Conservation (phyloP, 2,113 vertebrate genomes). For the Salvelinus fontinalis region DNA sequence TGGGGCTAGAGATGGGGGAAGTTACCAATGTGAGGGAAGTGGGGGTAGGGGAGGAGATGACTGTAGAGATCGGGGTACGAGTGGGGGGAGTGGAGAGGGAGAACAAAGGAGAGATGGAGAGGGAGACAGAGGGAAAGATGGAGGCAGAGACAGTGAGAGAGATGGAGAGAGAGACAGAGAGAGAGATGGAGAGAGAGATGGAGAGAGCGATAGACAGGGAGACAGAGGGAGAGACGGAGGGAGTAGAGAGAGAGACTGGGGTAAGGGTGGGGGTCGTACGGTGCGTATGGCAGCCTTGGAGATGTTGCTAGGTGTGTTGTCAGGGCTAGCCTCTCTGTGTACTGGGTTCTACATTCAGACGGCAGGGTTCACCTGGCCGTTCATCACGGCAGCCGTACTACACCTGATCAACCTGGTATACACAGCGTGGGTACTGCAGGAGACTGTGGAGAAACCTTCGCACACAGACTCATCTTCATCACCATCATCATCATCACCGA, state of each 20-base stretch:
- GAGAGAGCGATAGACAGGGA: background rate
- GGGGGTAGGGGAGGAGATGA: background rate
- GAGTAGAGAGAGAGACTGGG: too few species aligned
- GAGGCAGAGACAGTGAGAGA: too few species aligned
- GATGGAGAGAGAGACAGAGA: background rate
- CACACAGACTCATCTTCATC: constrained; percentile 2
- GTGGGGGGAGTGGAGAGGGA: background rate
- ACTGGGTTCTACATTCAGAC: constrained; percentile 80
- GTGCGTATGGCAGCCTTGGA: constrained; percentile 79
- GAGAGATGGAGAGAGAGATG: background rate
- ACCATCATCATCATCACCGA: background rate
- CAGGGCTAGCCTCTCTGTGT: constrained; percentile 75
- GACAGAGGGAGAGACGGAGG: background rate
- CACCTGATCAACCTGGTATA: constrained; percentile 75
- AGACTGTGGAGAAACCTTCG: constrained; percentile 48
- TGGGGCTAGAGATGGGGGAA: background rate
- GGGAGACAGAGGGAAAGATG: too few species aligned
- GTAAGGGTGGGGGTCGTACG: background rate
- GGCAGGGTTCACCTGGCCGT: constrained; percentile 79
- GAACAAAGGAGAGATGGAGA: background rate
- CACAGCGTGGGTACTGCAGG: constrained; percentile 72
- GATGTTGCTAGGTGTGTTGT: constrained; percentile 75
- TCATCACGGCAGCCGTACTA: constrained; percentile 61
- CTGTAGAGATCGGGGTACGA: too few species aligned
- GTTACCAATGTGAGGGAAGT: background rate